phyloP scores from a whole-genome alignment of 2,113 vertebrate species.

The Rhinolophus ferrumequinum region DNA sequence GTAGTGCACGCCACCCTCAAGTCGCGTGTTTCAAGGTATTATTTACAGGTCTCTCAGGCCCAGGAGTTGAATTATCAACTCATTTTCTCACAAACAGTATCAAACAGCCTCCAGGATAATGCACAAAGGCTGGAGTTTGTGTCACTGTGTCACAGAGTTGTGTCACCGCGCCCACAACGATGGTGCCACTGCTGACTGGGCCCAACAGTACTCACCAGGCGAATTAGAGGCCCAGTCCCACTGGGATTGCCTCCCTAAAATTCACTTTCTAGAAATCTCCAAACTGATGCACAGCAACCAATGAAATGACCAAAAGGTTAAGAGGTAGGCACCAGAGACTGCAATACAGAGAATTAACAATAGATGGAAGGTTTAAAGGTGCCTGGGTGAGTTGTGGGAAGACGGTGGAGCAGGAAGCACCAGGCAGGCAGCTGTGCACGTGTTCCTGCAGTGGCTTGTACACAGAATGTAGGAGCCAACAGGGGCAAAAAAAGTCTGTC shows the following conservation, averaged over 20 bases:
- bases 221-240: neutral
- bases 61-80: too few relatives aligned
- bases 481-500: too few relatives aligned
- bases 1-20: too few relatives aligned
- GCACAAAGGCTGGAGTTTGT: too few relatives aligned
- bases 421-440: neutral
- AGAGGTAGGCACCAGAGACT: too few relatives aligned
- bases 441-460: neutral
- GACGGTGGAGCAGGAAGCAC: neutral
- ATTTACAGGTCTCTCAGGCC: too few relatives aligned
- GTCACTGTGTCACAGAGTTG: too few relatives aligned
- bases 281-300: neutral
- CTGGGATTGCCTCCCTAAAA: neutral
- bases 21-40: too few relatives aligned
- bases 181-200: neutral
- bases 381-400: neutral
- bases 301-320: neutral
- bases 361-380: neutral
- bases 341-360: neutral
- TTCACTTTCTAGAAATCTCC: neutral
- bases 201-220: neutral
- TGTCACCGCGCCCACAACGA: too few relatives aligned
- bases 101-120: neutral
- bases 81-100: neutral
- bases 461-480: neutral